Conservation (phyloP, 2,113 vertebrate genomes). For the Petroica traversi region DNA sequence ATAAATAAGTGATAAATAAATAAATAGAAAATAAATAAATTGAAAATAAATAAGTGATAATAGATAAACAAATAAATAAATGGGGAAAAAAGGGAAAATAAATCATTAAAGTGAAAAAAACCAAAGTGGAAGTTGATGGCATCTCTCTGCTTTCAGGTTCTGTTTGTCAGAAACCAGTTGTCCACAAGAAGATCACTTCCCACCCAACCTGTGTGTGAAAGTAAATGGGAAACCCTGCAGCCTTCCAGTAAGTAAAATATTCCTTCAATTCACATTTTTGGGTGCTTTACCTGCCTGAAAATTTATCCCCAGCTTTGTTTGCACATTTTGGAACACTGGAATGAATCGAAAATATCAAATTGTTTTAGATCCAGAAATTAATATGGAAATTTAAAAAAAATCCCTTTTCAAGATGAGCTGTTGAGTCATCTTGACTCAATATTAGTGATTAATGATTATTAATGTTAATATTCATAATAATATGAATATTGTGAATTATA, state of each 20-base stretch:
- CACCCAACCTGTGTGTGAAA: slow-evolving; percentile 97
- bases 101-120: too few relatives aligned
- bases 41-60: too few relatives aligned
- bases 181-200: slow-evolving; percentile 99
- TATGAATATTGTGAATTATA: too few relatives aligned
- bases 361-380: neutral
- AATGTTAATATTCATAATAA: too few relatives aligned
- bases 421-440: too few relatives aligned
- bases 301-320: neutral
- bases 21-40: too few relatives aligned
- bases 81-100: too few relatives aligned
- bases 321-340: neutral
- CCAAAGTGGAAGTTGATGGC: slow-evolving; percentile 31
- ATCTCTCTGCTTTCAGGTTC: slow-evolving; percentile 82
- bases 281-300: neutral
- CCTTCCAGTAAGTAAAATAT: slow-evolving; percentile 89
- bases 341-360: neutral
- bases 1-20: too few relatives aligned
- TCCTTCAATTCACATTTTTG: neutral
- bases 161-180: slow-evolving; percentile 99
- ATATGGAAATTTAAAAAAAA: neutral
- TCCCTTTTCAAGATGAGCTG: fast-evolving
- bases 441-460: too few relatives aligned
- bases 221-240: slow-evolving; percentile 98
- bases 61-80: too few relatives aligned